Base-by-base conservation (phyloP, 2,113 vertebrate species). In the Fregetta grallaria region DNA sequence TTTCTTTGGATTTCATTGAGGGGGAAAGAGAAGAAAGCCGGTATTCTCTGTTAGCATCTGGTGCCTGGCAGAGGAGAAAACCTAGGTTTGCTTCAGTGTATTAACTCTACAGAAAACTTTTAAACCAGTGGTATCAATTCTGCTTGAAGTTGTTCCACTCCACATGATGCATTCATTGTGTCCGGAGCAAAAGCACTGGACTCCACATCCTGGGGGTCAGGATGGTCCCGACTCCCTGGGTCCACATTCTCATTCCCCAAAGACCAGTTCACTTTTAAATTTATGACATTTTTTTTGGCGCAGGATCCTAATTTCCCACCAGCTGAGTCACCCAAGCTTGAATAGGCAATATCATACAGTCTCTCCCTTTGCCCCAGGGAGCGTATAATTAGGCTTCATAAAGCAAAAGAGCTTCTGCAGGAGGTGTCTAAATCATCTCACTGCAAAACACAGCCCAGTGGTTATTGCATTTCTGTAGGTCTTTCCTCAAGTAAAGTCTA, bases 321-420 rank as follows among this genome's bases (percentile, higher is more conserved):
- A 65, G 75, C 76, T 34, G 75, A 32, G 49, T 9, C 70, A 58
- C 56, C 25, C 38, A 47, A 2, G 63, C 34, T 27, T 16, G 50
- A 58, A 12, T 17, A 50, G 56, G 30, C 63, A 27, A 11, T 9
- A 34, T 21, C 32, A 11, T 11, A 18, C 8, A 7, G 27, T 4
- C 34, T n/a, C n/a, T 27, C 36, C 32, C 36, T 17, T 56, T 9
- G 42, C 62, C 56, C 38, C 40, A 7, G 44, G n/a, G 17, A 16
- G 8, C 2, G 2, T 4, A 8, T 8, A 30, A 26, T 1, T 12
- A 30, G 13, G 38, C 11, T 78, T 47, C 38, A 23, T 15, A 21
- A 38, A 76, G 50, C 34, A 27, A 23, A 81, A 40, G 42, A 13
- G 34, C 34, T 63, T 62, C 42, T 50, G 50, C 70, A 36, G 38